These are phyloP conservation scores for Rhynchomys soricoides DNA, from an alignment of 2,113 vertebrate genomes.

Conservation along the genomic window DNA sequence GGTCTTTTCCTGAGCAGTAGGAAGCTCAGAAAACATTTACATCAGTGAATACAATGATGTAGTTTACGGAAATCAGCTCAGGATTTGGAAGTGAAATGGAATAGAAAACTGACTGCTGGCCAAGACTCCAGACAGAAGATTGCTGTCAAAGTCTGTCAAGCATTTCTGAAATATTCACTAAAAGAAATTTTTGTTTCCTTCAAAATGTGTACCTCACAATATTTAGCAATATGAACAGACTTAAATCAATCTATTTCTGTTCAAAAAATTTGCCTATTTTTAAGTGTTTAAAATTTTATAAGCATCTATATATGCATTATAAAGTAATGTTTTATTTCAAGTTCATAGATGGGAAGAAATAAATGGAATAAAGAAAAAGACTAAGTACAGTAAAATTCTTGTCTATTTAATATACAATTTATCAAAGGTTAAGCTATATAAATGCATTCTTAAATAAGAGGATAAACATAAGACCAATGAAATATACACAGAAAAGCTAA, in stretches of 20 bases:
- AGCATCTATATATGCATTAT: neutral
- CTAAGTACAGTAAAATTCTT: neutral
- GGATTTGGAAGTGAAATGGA: conserved; percentile 41
- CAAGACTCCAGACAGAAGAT: neutral
- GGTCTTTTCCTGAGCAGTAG: conserved; percentile 6
- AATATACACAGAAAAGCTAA: conserved; percentile 10
- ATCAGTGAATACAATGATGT: conserved; percentile 41
- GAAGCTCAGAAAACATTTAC: conserved; percentile 6
- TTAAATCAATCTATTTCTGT: neutral
- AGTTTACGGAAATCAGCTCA: conserved; percentile 54
- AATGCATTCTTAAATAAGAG: conserved; percentile 53
- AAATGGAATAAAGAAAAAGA: neutral
- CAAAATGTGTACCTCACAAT: neutral
- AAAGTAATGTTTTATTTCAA: neutral
- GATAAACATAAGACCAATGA: conserved; percentile 39
- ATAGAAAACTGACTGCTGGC: neutral
- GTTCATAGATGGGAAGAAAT: neutral
- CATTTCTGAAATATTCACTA: neutral
- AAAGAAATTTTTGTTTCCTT: neutral
- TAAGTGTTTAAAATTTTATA: neutral
- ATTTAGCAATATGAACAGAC: neutral
- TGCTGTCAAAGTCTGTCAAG: neutral
- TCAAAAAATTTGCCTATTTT: neutral
- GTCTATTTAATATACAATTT: conserved; percentile 60
- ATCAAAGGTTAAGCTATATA: conserved; percentile 68